A percentile compares a stretch with the other conserved stretches of the same genome.
These are phyloP conservation scores for Scaptomyza polygonia DNA, from an alignment of 2,888 invertebrate species.

Conservation along the genomic window DNA sequence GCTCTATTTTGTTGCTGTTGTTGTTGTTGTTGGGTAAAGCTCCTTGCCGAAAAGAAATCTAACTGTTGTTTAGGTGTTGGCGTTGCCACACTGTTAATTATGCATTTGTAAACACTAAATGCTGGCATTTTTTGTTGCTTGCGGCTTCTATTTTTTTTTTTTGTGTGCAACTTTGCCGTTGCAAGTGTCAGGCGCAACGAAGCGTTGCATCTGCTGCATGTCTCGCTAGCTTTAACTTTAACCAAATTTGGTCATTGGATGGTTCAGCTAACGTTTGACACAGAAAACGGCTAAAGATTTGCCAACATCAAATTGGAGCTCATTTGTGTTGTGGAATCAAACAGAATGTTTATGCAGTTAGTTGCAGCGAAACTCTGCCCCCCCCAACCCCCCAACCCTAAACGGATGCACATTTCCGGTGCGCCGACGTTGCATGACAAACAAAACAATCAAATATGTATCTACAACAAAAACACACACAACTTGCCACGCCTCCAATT, in stretches of 20 bases:
- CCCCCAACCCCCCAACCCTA: not conserved
- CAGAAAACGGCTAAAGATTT: conserved; percentile 62
- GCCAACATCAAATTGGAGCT: conserved; percentile 55
- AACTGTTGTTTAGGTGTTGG: not conserved
- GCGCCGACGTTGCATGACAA: conserved; percentile 71
- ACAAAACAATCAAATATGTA: conserved; percentile 38
- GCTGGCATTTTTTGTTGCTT: conserved; percentile 29
- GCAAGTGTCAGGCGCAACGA: conserved; percentile 66
- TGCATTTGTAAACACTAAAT: conserved; percentile 10
- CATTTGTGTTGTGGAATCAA: conserved; percentile 54
- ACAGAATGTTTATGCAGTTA: conserved; percentile 57
- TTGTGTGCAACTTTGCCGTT: conserved; percentile 55
- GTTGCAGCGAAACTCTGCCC: conserved; percentile 28
- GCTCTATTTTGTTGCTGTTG: not conserved
- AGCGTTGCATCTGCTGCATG: conserved; percentile 70
- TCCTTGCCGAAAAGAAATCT: not conserved
- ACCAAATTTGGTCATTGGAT: conserved; percentile 43
- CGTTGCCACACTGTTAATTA: conserved; percentile 2
- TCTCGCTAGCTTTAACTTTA: conserved; percentile 14
- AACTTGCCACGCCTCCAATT: conserved; percentile 53
- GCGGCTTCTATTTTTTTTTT: conserved; percentile 24
- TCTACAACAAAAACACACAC: too few species aligned
- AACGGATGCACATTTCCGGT: conserved; percentile 70
- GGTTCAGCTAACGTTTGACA: conserved; percentile 65
- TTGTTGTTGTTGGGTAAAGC: too few species aligned